phyloP scores from a whole-genome alignment of 2,797 vertebrate species.

The Catamblyrhynchus diadema region DNA sequence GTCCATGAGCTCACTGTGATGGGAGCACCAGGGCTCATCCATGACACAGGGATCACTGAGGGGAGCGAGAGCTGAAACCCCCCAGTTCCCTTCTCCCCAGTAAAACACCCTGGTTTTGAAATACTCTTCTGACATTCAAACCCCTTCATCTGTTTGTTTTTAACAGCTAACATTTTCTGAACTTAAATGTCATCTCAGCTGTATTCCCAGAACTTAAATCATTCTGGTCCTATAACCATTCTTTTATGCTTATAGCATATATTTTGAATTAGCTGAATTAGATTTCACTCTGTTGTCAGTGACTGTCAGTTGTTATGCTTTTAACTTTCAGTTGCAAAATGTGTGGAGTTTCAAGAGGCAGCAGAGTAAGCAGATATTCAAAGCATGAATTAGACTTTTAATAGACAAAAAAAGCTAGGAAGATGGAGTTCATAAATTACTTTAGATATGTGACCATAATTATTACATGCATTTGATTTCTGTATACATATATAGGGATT shows the following conservation, averaged over 20 bases:
- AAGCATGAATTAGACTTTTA: conserved; percentile 1
- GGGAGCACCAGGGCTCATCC: not conserved
- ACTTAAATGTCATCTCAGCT: conserved; percentile 7
- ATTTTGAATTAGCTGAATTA: conserved; percentile 25
- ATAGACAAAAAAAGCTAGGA: not conserved
- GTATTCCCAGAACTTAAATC: not conserved
- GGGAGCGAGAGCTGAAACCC: not conserved
- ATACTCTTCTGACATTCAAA: not conserved
- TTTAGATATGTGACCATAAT: not conserved
- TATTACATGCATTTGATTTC: conserved; percentile 34
- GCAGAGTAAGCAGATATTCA: not conserved
- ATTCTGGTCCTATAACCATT: not conserved
- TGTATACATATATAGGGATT: not conserved
- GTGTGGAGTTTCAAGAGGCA: not conserved
- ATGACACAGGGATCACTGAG: not conserved
- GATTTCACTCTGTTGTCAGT: not conserved
- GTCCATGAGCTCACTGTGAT: not conserved
- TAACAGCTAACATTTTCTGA: not conserved
- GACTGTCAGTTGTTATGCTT: not conserved
- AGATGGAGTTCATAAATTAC: not conserved
- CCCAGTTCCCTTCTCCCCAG: not conserved
- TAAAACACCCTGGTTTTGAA: not conserved
- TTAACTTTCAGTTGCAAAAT: not conserved
- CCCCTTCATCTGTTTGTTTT: not conserved
- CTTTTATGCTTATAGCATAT: not conserved